A percentile compares a stretch with the other conserved stretches of the same genome.
Evolutionary conservation across 2,113 vertebrate species (phyloP).

Genomic region (Oncorhynchus kisutch): DNA sequence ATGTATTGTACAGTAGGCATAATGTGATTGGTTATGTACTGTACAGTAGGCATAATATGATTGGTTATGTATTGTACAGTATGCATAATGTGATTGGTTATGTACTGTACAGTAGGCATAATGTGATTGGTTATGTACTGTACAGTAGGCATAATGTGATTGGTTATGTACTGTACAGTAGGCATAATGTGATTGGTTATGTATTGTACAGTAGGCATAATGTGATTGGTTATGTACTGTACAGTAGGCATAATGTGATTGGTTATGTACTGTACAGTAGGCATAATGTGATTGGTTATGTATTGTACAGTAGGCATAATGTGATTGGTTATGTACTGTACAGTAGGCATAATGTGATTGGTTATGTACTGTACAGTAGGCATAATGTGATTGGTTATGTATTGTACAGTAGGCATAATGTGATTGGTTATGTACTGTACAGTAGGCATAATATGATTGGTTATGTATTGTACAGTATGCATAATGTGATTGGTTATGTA

Average conservation of each 20-base stretch:
- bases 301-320: neutral
- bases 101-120: neutral
- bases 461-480: neutral
- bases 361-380: neutral
- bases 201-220: neutral
- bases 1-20: neutral
- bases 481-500: neutral
- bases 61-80: neutral
- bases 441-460: too few species aligned
- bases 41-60: too few species aligned
- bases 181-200: neutral
- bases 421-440: neutral
- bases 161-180: neutral
- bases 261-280: neutral
- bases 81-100: neutral
- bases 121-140: neutral
- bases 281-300: neutral
- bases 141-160: too few species aligned
- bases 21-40: neutral
- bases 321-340: neutral
- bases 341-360: too few species aligned
- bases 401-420: neutral
- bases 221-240: neutral
- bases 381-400: too few species aligned
- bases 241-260: too few species aligned